Conservation (phyloP, 2,113 vertebrate genomes). For the Neomonachus schauinslandi region DNA sequence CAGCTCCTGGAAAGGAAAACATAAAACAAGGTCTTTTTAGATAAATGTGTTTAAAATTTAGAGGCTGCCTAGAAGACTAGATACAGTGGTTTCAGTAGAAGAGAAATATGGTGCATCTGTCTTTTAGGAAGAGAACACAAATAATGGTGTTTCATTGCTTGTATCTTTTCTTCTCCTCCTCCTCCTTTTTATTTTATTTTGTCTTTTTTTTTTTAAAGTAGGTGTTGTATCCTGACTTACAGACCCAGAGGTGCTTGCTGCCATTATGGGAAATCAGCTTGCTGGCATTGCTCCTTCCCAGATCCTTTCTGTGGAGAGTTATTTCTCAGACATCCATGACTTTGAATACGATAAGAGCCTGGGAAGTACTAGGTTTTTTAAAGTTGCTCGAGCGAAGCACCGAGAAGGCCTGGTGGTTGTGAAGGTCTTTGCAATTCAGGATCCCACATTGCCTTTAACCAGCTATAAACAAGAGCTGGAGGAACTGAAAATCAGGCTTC, state of each 20-base stretch:
- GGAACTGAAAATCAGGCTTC: conserved; percentile 95
- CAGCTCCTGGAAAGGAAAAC: neutral
- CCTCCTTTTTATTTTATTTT: neutral
- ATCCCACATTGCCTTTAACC: conserved; percentile 95
- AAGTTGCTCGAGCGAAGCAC: conserved; percentile 97
- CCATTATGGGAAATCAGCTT: conserved; percentile 96
- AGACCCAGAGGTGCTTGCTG: neutral
- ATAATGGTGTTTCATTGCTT: neutral
- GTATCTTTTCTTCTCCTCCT: neutral
- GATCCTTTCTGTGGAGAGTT: conserved; percentile 99
- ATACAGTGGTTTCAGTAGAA: neutral
- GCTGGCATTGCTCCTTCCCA: conserved; percentile 98
- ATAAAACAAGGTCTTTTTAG: neutral
- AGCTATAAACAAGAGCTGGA: conserved; percentile 98
- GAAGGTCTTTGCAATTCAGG: conserved; percentile 99
- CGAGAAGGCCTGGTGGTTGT: conserved; percentile 97
- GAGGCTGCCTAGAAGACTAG: neutral
- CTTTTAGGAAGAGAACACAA: neutral
- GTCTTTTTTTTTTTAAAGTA: neutral
- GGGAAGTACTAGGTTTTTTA: conserved; percentile 98
- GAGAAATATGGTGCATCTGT: neutral
- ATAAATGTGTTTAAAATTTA: neutral
- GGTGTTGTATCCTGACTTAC: neutral
- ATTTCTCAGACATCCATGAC: conserved; percentile 98
- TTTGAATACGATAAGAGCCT: conserved; percentile 98